Evolutionary conservation across 2,113 vertebrate species (phyloP).

Genomic region (Mugil cephalus): DNA sequence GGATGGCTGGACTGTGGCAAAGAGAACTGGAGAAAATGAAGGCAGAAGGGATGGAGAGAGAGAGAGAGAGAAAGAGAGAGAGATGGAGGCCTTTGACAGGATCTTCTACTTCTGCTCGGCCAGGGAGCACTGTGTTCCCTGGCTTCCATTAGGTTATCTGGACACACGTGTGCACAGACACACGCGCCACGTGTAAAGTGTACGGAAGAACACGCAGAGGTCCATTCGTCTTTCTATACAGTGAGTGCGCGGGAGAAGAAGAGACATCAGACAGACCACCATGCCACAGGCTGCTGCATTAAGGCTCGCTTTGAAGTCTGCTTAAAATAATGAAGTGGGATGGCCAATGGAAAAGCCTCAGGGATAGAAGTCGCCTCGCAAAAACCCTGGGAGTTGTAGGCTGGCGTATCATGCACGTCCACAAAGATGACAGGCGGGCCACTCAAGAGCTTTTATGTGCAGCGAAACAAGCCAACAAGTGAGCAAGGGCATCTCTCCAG

Average conservation of each 20-base stretch:
- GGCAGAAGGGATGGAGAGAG: conserved; percentile 21
- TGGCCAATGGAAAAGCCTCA: conserved; percentile 39
- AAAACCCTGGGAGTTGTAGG: conserved; percentile 32
- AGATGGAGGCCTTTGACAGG: conserved; percentile 42
- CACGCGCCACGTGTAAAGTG: conserved; percentile 48
- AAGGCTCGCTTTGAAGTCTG: conserved; percentile 64
- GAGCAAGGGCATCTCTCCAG: conserved; percentile 18
- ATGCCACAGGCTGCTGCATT: conserved; percentile 54
- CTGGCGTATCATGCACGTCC: conserved; percentile 49
- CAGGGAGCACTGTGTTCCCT: conserved; percentile 48
- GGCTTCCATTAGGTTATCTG: conserved; percentile 73
- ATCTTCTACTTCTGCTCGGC: conserved; percentile 64
- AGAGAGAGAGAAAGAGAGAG: conserved; percentile 35
- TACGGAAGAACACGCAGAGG: conserved; percentile 43
- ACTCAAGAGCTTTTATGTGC: conserved; percentile 40
- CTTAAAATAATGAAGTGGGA: conserved; percentile 73
- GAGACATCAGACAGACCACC: conserved; percentile 67
- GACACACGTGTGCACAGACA: conserved; percentile 27
- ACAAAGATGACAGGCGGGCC: conserved; percentile 47
- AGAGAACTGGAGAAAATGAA: conserved; percentile 59
- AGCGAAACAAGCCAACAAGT: conserved; percentile 33
- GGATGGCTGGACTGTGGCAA: conserved; percentile 64
- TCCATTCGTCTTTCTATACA: conserved; percentile 63
- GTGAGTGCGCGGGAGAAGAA: conserved; percentile 38
- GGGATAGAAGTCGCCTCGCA: conserved; percentile 29